phyloP scores from a whole-genome alignment of 2,888 invertebrate species.

The Polyploca ridens region DNA sequence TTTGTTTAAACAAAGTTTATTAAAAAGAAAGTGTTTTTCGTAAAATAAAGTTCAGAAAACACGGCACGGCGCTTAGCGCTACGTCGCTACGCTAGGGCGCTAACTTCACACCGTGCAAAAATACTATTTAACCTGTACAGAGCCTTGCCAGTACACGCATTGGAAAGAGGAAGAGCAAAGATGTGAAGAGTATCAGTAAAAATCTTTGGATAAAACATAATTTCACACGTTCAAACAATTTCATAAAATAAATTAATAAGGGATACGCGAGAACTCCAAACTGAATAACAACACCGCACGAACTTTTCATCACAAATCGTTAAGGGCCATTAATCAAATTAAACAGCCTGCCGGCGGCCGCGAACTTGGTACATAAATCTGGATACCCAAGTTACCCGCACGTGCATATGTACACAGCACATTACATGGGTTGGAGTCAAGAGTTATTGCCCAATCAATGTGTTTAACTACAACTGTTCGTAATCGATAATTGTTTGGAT shows the following conservation, averaged over 20 bases:
- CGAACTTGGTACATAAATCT: slow-evolving; percentile 9
- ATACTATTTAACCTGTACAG: too few relatives aligned
- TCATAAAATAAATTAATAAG: neutral
- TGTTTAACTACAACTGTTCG: too few relatives aligned
- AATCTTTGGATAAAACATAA: neutral
- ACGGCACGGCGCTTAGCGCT: too few relatives aligned
- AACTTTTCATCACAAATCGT: slow-evolving; percentile 10
- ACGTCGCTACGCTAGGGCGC: too few relatives aligned
- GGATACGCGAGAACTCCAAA: neutral
- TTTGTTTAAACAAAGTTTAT: too few relatives aligned
- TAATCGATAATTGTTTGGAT: too few relatives aligned
- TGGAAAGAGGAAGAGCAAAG: too few relatives aligned
- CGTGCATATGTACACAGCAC: neutral
- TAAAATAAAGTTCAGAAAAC: too few relatives aligned
- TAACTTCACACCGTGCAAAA: too few relatives aligned
- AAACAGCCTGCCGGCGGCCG: neutral
- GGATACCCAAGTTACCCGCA: neutral
- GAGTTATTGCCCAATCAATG: neutral
- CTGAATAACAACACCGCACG: neutral
- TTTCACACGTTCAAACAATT: neutral
- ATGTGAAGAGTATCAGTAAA: too few relatives aligned
- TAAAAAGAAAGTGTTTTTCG: too few relatives aligned
- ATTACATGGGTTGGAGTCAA: neutral
- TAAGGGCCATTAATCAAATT: slow-evolving; percentile 6
- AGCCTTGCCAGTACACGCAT: too few relatives aligned